Evolutionary conservation across 2,888 invertebrate species (phyloP), one percentile per base, ranked within the genome.

Genomic region (Nomada goodeniana): DNA sequence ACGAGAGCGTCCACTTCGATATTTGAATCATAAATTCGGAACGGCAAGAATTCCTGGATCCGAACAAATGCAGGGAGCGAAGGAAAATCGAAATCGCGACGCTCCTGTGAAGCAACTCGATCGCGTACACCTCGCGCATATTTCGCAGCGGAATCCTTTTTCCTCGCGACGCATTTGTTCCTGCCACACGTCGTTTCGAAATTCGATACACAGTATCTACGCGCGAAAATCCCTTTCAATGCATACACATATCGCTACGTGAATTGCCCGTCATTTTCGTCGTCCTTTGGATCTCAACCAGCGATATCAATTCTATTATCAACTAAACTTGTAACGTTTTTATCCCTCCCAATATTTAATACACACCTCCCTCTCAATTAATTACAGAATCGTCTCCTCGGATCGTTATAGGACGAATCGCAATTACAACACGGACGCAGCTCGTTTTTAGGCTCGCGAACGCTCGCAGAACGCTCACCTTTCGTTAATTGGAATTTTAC

Each of bases 401-500:
- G 11, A 15, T 4, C 10, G 15, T 42, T 18, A 36, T 18, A 15
- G 44, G 10, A 60, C 44, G 64, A 47, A 2, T 65, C 72, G 29
- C 26, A 26, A 52, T 57, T 69, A 63, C 50, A 29, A 42, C 26
- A 13, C 9, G 26, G 4, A 20, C 64, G 29, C 36, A 18, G 23
- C n/a, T 44, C n/a, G 53, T 57, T 68, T 68, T 29, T 26, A 72
- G 63, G 13, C 36, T 80, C 64, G 71, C 55, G 52, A 59, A 72
- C 59, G 13, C 36, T 80, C 64, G 71, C 55, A 50, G 57, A 52
- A 55, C 59, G 71, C 29, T 82, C 76, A 64, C 79, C 78, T 78
- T 76, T 76, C 82, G 83, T 87, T 90, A 90, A 90, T 90, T 89
- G 89, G 83, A 90, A 88, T 88, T 91, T 91, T 85, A 91, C 86